Base-by-base conservation (phyloP, 2,888 invertebrate species). In the Linnaemya tessellans region DNA sequence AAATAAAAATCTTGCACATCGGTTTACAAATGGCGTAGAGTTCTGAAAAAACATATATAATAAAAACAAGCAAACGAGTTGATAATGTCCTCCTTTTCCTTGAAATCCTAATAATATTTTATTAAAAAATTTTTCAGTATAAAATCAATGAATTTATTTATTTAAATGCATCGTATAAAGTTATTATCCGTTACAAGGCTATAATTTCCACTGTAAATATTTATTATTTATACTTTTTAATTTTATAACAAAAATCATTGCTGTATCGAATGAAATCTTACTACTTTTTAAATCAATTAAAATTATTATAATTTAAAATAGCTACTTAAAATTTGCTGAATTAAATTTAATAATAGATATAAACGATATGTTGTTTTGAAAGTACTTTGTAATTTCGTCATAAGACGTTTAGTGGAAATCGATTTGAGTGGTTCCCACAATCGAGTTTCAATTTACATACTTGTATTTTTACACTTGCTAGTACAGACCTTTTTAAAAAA, bases 401-500 rank as follows among this genome's bases (percentile, higher is more conserved):
- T 15, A 4, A 43, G 25, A 22, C 18, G 25, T 41, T 25, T 49
- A 38, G 15, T 62, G 30, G 1, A 35, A 54, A 74, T 9, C 13
- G 38, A 25, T 41, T 58, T 35, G 11, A 54, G 25, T 64, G 11
- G 25, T 74, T 74, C 74, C 74, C 74, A 54, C 51, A 74, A 74
- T 35, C 60, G 25, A 43, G 58, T 60, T 60, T 49, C 9, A 8
- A 43, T 43, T 43, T 43, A 43, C 10, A 43, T 43, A 46, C 46
- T 46, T 46, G 46, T 46, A 1, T 46, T 46, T 46, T 46, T 41
- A 30, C 41, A 43, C 38, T 38, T 9, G 9, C 8, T 38, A 4
- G n/a, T 15, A 46, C 5, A n/a, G 30, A 30, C 2, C 30, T 30
- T 30, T 30, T 30, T 3, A 30, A 30, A 30, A 2, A 3, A 30